Evolutionary conservation across 2,888 invertebrate species (phyloP).

Genomic region (Sinohyriopsis cumingii): DNA sequence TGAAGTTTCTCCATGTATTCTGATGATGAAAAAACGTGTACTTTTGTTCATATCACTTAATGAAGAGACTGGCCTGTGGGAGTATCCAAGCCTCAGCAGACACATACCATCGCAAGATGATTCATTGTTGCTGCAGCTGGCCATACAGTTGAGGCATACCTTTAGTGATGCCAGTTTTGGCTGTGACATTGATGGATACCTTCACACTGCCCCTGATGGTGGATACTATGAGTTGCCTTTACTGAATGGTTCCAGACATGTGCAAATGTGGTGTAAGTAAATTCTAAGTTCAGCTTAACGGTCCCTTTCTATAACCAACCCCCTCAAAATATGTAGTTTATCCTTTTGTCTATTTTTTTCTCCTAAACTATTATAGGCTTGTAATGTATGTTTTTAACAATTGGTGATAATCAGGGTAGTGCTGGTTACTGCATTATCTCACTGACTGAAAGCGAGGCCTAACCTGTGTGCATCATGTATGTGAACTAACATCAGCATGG

Average conservation of each 20-base stretch:
- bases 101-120: not conserved
- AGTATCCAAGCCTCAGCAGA: not conserved
- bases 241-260: not conserved
- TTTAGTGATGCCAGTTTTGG: not conserved
- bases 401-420: no score
- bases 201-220: not conserved
- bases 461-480: no score
- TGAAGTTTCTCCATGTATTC: no score
- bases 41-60: not conserved
- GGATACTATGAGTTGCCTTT: not conserved
- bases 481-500: no score
- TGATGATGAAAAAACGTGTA: not conserved
- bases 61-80: not conserved
- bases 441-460: no score
- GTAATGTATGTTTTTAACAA: no score
- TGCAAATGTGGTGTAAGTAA: conserved; percentile 2
- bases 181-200: not conserved
- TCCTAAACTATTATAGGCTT: no score
- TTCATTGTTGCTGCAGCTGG: not conserved
- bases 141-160: not conserved
- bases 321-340: no score
- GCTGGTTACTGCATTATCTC: no score
- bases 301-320: no score
- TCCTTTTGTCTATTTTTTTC: no score
- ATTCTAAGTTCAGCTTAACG: not conserved